Base-by-base conservation (phyloP, 2,797 vertebrate species). In the Enteromius treurensis region DNA sequence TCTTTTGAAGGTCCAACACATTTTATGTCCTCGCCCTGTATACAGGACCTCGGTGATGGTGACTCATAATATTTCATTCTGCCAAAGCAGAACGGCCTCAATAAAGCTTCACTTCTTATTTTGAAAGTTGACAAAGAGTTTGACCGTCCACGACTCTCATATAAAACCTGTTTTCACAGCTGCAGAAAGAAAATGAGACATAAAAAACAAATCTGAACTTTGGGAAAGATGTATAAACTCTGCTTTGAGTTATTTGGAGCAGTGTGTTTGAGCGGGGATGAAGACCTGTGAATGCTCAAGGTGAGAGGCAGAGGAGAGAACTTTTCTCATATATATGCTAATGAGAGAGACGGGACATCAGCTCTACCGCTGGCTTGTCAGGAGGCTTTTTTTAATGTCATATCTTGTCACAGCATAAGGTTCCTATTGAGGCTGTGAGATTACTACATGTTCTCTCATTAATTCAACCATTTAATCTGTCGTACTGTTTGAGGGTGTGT, bases 261-360 rank as follows among this genome's bases (percentile, higher is more conserved):
- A 19, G 84, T 49, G 65, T 58, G 68, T 79, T n/a, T 68, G 67
- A 40, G 78, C 21, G 10, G 14, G 79, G 53, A 80, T 81, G 49
- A 71, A 85, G 80, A 68, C 76, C 80, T 80, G 81, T 65, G 77
- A 85, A 87, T 88, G 87, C 91, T 94, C 89, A 90, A 90, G 91
- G 94, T 93, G 88, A 82, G 86, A 87, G 86, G 88, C 86, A 32
- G 45, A 73, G 47, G 69, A 67, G 58, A 73, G 71, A 86, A 83
- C 89, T 91, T 92, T 94, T 93, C 93, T 93, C 91, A 94, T 95
- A 93, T 95, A 95, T 94, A 95, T 95, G 93, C 93, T 93, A 95
- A 95, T 95, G 91, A 91, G 89, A 88, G 84, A 88, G 70, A 75
- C 70, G 91, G 89, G 84, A 90, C 90, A 88, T 90, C 85, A 53